Conservation (phyloP, 2,113 vertebrate species). For the Cacatua alba region DNA sequence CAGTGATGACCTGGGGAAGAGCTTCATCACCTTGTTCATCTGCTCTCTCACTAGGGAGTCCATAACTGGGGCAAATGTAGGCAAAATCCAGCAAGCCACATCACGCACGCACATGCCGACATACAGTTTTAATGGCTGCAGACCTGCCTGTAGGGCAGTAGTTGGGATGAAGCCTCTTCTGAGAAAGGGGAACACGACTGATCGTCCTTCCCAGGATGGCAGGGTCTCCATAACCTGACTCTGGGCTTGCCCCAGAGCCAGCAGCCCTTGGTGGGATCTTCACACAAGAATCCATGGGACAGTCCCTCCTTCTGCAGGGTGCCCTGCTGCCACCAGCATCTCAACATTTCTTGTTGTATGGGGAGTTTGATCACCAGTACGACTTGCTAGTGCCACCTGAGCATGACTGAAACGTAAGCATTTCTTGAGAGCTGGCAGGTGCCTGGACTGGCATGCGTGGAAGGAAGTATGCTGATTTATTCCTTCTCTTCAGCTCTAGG, state of each 20-base stretch:
- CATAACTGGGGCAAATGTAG: neutral
- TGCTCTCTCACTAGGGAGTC: neutral
- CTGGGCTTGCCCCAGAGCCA: neutral
- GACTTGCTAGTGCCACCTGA: neutral
- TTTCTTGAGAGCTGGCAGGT: neutral
- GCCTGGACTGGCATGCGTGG: neutral
- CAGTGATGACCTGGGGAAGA: neutral
- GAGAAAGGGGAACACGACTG: neutral
- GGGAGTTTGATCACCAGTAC: neutral
- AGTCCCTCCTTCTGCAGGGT: neutral
- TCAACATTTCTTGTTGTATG: neutral
- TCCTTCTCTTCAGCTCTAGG: neutral
- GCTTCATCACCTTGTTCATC: neutral
- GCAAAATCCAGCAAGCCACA: neutral
- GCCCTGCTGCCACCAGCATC: neutral
- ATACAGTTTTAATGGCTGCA: neutral
- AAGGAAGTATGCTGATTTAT: neutral
- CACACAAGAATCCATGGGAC: neutral
- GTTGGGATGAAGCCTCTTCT: neutral
- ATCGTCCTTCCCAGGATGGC: neutral
- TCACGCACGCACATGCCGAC: accelerated
- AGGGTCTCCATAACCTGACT: neutral
- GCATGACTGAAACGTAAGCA: neutral
- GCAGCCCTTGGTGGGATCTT: neutral
- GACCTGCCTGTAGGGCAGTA: neutral